These are phyloP conservation scores for Apeira syringaria DNA, from an alignment of 2,888 invertebrate species.

Conservation along the genomic window DNA sequence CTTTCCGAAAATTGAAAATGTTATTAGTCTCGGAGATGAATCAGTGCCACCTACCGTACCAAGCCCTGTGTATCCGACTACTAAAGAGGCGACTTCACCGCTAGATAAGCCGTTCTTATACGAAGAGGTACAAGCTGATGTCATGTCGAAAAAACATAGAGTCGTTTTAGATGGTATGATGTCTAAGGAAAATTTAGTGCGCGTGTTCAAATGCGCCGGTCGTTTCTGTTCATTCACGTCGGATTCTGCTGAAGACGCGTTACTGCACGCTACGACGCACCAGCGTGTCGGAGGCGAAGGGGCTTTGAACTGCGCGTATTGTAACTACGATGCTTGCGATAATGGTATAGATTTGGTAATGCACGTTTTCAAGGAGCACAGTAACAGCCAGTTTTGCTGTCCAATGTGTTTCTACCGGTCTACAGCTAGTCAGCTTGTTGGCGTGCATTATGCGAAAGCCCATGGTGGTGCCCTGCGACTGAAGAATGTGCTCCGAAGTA, in stretches of 20 bases:
- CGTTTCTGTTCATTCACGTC: conserved; percentile 68
- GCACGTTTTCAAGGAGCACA: conserved; percentile 86
- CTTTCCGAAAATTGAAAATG: conserved; percentile 76
- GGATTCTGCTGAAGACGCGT: conserved; percentile 58
- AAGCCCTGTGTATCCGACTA: conserved; percentile 38
- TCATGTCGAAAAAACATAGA: conserved; percentile 63
- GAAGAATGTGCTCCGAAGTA: conserved; percentile 42
- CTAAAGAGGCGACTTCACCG: conserved; percentile 23
- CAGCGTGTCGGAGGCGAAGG: conserved; percentile 59
- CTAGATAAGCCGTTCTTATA: conserved; percentile 43
- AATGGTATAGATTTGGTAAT: conserved; percentile 69
- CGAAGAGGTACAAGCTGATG: conserved; percentile 60
- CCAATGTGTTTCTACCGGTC: conserved; percentile 87
- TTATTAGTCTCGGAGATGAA: conserved; percentile 73
- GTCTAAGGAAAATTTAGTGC: conserved; percentile 65
- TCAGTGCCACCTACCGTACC: conserved; percentile 30
- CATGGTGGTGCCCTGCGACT: conserved; percentile 43
- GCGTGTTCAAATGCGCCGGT: conserved; percentile 72
- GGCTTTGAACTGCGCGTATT: conserved; percentile 84
- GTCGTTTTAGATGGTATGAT: conserved; percentile 76
- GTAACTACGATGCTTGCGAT: conserved; percentile 64
- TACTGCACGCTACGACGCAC: conserved; percentile 66
- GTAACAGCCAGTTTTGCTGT: conserved; percentile 85
- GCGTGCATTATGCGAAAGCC: conserved; percentile 78
- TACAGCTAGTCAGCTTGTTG: conserved; percentile 82